phyloP scores from a whole-genome alignment of 2,113 vertebrate genomes.

The Bubo bubo region DNA sequence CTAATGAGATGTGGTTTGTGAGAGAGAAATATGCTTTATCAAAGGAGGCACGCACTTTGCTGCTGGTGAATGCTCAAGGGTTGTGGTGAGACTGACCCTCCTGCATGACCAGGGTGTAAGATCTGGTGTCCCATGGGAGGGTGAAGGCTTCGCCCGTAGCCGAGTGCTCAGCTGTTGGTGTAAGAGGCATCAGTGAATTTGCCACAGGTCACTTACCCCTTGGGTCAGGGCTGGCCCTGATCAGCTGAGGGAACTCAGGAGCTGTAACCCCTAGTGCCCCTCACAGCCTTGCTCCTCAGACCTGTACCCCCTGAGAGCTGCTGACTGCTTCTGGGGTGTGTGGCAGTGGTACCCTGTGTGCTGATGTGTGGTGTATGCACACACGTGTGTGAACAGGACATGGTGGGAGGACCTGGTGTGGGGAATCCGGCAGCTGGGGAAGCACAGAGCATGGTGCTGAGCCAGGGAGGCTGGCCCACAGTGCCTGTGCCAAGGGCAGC shows the following conservation, averaged over 20 bases:
- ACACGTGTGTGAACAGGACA: not conserved
- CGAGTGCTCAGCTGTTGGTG: accelerated
- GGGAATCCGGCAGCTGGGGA: not conserved
- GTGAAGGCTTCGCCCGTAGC: not conserved
- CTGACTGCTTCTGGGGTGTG: not conserved
- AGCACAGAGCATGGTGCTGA: accelerated
- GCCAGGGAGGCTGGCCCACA: no score
- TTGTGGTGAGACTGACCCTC: accelerated
- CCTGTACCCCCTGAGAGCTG: not conserved
- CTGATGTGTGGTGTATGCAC: no score
- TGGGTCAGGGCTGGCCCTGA: not conserved
- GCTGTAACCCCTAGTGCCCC: not conserved
- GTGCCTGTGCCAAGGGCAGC: not conserved
- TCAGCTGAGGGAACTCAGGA: not conserved
- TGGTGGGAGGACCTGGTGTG: accelerated
- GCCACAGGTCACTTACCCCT: not conserved
- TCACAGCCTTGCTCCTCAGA: not conserved
- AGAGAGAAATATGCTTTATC: not conserved
- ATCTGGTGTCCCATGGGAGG: accelerated
- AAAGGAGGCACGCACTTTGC: not conserved
- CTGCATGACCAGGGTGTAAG: not conserved
- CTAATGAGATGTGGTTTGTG: not conserved
- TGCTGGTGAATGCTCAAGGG: not conserved
- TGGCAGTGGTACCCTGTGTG: not conserved
- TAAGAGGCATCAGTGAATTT: not conserved